Evolutionary conservation across 2,888 invertebrate species (phyloP).

Genomic region (Odontocolon sp.): DNA sequence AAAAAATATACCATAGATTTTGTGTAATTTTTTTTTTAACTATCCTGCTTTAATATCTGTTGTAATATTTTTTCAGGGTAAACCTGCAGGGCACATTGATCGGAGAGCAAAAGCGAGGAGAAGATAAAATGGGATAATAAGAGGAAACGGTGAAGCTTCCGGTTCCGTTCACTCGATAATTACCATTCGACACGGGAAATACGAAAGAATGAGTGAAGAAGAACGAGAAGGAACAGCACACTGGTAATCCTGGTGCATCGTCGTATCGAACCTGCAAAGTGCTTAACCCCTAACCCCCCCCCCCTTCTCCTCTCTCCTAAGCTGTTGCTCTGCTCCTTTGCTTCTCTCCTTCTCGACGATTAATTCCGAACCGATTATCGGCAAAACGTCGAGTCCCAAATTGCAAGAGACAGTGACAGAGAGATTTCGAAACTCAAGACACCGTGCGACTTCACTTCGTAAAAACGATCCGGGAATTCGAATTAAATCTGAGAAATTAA

Average conservation of each 20-base stretch:
- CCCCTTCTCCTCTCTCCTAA: neutral
- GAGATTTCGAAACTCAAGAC: slow-evolving; percentile 7
- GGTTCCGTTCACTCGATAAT: slow-evolving; percentile 5
- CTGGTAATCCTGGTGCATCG: neutral
- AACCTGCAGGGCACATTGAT: neutral
- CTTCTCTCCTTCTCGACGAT: neutral
- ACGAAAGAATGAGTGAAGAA: neutral
- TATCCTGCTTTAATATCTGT: too few relatives aligned
- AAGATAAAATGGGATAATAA: slow-evolving; percentile 1
- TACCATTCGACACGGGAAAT: neutral
- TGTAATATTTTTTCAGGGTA: too few relatives aligned
- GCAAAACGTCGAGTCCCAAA: neutral
- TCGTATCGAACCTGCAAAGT: slow-evolving; percentile 6
- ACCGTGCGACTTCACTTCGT: neutral
- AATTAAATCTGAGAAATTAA: slow-evolving; percentile 2
- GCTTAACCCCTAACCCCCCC: neutral
- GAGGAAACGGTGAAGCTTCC: slow-evolving; percentile 5
- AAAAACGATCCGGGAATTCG: neutral
- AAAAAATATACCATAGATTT: too few relatives aligned
- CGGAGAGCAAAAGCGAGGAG: neutral
- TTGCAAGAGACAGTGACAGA: neutral
- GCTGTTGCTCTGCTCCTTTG: slow-evolving; percentile 10
- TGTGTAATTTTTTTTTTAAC: too few relatives aligned
- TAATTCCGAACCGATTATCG: slow-evolving; percentile 14
- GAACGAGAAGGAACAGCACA: slow-evolving; percentile 1